Evolutionary conservation across 2,113 vertebrate species (phyloP), one percentile per base, ranked within the genome.

Genomic region (Nansenia antarctica): DNA sequence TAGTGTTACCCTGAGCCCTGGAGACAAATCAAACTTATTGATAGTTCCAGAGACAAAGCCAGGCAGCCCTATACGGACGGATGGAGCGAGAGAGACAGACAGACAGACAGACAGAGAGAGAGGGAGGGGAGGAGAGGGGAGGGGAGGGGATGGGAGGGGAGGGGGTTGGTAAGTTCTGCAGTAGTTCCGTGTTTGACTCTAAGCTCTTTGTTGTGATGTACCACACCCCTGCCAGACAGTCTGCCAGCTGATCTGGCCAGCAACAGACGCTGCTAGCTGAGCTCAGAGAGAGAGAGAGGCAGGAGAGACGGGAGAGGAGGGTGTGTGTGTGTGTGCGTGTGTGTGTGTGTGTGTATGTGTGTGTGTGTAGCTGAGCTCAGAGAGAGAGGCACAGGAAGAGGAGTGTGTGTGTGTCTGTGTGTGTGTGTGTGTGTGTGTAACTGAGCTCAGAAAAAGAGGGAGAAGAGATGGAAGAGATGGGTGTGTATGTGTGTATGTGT

Each of bases 231-330:
- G 82, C 85, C 71, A 86, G 85, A 90, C 84, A 90, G 85, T 85
- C 90, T 90, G 92, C 92, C 93, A 92, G 90, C 91, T 93, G 91
- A 92, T 93, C 91, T 93, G 93, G 92, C 92, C 92, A 93, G 93
- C 92, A 94, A 94, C 92, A 94, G 93, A 94, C 93, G 89, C 85
- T 83, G 86, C 91, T 92, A 94, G 88, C 63, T 66, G 93, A 94
- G 89, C 90, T 79, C 90, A 78, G 92, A 86, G 20, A 32, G 31
- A 30, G 29, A 18, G 30, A 22, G 29, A 37, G 35, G 26, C 34
- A 24, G 66, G 4, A 37, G 18, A 2, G 37, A 1, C 34, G n/a
- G n/a, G n/a, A 3, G 35, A 37, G 35, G 35, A 37, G 11, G 35
- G 5, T 11, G 11, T 37, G 5, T 37, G 5, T 37, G 5, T 37